Conservation (phyloP, 2,888 invertebrate genomes). For the Nomada goodeniana region DNA sequence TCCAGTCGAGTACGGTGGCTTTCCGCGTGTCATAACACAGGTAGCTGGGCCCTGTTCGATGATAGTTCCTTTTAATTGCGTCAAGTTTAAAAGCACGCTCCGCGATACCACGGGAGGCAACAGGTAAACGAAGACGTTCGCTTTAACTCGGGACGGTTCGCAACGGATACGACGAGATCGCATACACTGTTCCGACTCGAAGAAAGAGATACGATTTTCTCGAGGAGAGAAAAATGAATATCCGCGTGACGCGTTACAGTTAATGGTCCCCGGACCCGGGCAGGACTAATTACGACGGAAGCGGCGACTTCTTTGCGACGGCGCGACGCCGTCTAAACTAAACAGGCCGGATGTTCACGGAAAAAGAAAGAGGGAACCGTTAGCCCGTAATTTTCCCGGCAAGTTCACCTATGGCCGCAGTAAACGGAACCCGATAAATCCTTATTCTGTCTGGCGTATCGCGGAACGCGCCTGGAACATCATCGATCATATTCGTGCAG, state of each 20-base stretch:
- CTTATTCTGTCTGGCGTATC: not conserved
- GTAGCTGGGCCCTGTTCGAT: too few relatives aligned
- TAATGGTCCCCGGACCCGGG: conserved; percentile 42
- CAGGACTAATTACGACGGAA: conserved; percentile 53
- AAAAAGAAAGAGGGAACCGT: conserved; percentile 66
- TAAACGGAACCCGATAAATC: conserved; percentile 7
- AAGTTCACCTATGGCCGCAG: conserved; percentile 35
- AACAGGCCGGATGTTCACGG: conserved; percentile 66
- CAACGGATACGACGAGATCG: not conserved
- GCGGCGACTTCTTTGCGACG: not conserved
- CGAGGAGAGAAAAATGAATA: conserved; percentile 19
- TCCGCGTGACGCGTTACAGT: not conserved
- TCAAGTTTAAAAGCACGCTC: not conserved
- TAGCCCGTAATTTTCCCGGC: conserved; percentile 54
- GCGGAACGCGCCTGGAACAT: not conserved
- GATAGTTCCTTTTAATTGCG: not conserved
- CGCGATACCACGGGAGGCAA: not conserved
- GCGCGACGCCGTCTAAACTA: conserved; percentile 28
- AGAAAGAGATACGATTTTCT: conserved; percentile 4
- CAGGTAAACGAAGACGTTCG: too few relatives aligned
- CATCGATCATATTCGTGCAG: not conserved
- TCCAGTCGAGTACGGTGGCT: not conserved
- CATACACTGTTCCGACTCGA: not conserved
- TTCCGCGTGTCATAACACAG: not conserved
- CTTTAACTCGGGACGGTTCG: not conserved